Base-by-base conservation (phyloP, 2,113 vertebrate genomes). In the Drymodes brunneopygia region DNA sequence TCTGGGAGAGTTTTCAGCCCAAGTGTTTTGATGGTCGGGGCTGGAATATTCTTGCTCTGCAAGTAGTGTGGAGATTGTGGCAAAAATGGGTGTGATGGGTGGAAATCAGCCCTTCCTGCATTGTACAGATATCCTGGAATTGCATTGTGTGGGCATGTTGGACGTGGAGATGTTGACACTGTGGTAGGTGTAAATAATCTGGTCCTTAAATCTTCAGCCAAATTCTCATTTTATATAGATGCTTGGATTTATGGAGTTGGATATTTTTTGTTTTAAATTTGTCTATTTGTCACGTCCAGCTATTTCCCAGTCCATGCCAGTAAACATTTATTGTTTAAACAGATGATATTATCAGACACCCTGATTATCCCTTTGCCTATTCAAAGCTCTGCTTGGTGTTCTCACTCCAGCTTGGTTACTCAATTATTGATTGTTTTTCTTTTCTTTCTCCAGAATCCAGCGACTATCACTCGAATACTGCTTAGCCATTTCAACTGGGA, bases 401-500 rank as follows among this genome's bases (percentile, higher is more conserved):
- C 51, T 58, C 27, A 2, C 29, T 36, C 18, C 7, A 20, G 6
- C 31, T 74, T 56, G 17, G 12, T 56, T 62, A 38, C 5, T 81
- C 48, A 47, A 1, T 65, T 38, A 44, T 11, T 62, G 38, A 27
- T 65, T 56, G 4, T 57, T 92, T 81, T 74, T 95, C n/a, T 83
- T 38, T 93, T 70, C 18, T 94, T 88, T 28, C 85, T 97, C 64
- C 92, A 99, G 99, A 99, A 99, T 98, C 99, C 99, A 96, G 99
- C 99, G 67, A 99, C 99, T 92, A 99, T 99, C 96, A 99, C 99
- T 78, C 99, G 99, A 98, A 99, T 99, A 98, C 99, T 99, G 95
- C 99, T 99, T 97, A 99, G 99, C 98, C 99, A 99, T 98, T 99
- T 99, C 98, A 99, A 99, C 98, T 99, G 99, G 99, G 99, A 99